These are phyloP conservation scores for Callocephalon fimbriatum DNA, from an alignment of 2,113 vertebrate species.

Conservation along the genomic window DNA sequence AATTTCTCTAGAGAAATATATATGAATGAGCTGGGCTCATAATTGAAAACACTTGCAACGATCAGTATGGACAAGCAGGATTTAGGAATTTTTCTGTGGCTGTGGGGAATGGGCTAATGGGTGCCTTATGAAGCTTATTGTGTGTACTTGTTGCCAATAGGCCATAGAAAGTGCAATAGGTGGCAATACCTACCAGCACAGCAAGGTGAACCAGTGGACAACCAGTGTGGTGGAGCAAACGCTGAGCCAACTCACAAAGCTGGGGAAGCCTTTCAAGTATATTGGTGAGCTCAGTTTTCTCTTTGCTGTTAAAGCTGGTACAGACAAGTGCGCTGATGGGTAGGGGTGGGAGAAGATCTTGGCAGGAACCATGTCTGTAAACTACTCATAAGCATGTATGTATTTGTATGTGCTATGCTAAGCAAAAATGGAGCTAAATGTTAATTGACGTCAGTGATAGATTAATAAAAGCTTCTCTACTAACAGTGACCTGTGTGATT, in stretches of 20 bases:
- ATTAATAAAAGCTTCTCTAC: constrained; percentile 9
- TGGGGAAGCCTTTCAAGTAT: constrained; percentile 96
- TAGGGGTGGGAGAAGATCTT: neutral
- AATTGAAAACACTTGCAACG: neutral
- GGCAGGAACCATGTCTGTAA: neutral
- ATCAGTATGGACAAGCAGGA: neutral
- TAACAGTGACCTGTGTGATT: constrained; percentile 90
- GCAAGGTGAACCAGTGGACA: constrained; percentile 93
- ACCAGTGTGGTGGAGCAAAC: constrained; percentile 90
- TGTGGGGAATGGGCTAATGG: neutral
- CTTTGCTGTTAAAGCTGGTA: neutral
- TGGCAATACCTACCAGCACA: constrained; percentile 91
- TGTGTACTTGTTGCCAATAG: constrained; percentile 50
- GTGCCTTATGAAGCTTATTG: neutral
- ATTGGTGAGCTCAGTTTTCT: constrained; percentile 79
- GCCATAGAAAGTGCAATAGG: constrained; percentile 89
- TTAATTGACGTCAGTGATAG: neutral
- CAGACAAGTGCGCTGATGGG: neutral
- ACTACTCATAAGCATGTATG: neutral
- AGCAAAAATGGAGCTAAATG: neutral
- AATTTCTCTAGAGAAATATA: neutral
- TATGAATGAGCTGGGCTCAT: neutral
- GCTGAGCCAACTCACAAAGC: constrained; percentile 91
- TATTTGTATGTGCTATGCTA: neutral
- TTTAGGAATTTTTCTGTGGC: neutral